Base-by-base conservation (phyloP, 2,888 invertebrate genomes). In the Scaptomyza parva region DNA sequence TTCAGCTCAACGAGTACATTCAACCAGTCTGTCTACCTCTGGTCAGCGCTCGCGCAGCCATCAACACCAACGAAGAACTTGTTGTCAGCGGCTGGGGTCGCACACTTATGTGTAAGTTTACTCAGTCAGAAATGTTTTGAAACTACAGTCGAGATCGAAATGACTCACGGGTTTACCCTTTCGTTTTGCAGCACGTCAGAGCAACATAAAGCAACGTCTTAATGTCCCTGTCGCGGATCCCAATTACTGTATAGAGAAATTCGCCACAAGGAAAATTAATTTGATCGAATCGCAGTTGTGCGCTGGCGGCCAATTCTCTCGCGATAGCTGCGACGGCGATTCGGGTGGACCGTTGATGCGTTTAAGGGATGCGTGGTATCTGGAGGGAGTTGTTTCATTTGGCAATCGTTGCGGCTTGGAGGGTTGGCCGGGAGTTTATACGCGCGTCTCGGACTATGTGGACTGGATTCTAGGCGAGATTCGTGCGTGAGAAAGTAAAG, bases 341-440 rank as follows among this genome's bases (percentile, higher is more conserved):
- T 94, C 94, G 35, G 95, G 95, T 9, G 95, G 95, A 0, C 95
- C 95, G 0, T 88, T 95, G 33, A 92, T 93, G 90, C 83, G 89
- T 0, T 89, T 88, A 12, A 88, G 88, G 6, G 88, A 92, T 3
- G 81, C 79, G 18, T 89, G 89, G 84, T 89, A 68, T 26, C 68
- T 89, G 44, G 90, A 90, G 54, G 93, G 93, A 17, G 84, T 93
- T 37, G 93, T 93, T 0, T 93, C 93, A 0, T 93, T 93, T 79
- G 93, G 93, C 37, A 93, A 92, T 43, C 86, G 88, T 2, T 91
- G 91, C 35, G 91, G 91, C 9, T 84, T 91, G 11, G 91, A 92
- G n/a, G 93, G 93, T 1, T 94, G 93, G 92, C 96, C 96, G 0
- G 95, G 94, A 0, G 94, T 96, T 3, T 96, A 96, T 88, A 95